Base-by-base conservation (phyloP, 2,888 invertebrate genomes). In the Trissonchulus latispiculum region DNA sequence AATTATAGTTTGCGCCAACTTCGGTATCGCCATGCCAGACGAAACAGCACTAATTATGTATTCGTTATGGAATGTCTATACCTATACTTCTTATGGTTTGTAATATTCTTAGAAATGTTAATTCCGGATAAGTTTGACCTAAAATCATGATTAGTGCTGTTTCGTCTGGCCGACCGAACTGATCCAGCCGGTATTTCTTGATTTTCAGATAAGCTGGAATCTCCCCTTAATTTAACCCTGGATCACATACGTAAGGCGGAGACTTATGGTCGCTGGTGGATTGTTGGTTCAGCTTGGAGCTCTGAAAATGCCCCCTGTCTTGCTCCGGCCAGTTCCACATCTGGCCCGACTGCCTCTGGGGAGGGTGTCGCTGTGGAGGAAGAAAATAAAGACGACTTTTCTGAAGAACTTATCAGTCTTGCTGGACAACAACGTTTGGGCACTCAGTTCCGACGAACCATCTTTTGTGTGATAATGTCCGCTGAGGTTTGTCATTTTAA, bases 261-360 rank as follows among this genome's bases (percentile, higher is more conserved):
- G 76, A 90, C 90, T 80, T 87, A 90, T 76, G 96, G 96, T 1
- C 90, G 91, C 80, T 96, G 96, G 95, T 96, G 96, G 96, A 88
- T 96, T 67, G 91, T 96, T 0, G 96, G 96, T 0, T 95, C 95
- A 0, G 95, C 95, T 0, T 97, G 95, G 95, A 78, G 78, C 23
- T 36, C 18, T 1, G 29, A 33, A 23, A 36, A 28, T 23, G 59
- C 36, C 23, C 29, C n/a, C n/a, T n/a, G n/a, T n/a, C n/a, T n/a
- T n/a, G 48, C 48, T 15, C 48, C 8, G 8, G 48, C 8, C 48
- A 48, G 48, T 48, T 23, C 8, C 8, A n/a, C n/a, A n/a, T n/a
- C n/a, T n/a, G n/a, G n/a, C n/a, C 48, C 48, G 8, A 48, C 48
- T 8, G 8, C 8, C 8, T 8, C 8, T 8, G 48, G 48, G 48